Evolutionary conservation across 2,888 invertebrate genomes (phyloP).

Genomic region (Drosophila siamana): DNA sequence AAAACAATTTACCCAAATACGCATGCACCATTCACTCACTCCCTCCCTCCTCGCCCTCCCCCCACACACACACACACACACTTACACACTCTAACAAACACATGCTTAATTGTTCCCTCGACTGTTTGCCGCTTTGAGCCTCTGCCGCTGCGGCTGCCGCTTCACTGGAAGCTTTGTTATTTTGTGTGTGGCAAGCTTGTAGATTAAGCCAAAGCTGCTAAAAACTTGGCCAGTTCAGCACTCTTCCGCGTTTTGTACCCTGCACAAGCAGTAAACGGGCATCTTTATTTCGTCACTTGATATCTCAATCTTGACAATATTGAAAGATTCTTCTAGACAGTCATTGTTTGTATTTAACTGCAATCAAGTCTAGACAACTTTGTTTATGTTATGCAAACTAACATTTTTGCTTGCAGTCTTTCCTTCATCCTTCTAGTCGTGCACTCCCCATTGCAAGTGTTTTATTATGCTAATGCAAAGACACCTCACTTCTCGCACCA

Average conservation of each 20-base stretch:
- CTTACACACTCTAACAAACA: conserved; percentile 19
- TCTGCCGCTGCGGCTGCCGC: conserved; percentile 20
- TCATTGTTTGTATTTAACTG: background rate
- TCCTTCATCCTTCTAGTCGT: conserved; percentile 1
- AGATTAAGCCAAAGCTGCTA: conserved; percentile 73
- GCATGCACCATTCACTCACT: background rate
- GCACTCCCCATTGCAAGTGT: conserved; percentile 13
- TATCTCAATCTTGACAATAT: background rate
- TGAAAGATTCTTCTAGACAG: background rate
- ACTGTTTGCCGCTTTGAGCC: conserved; percentile 48
- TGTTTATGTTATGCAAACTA: conserved; percentile 4
- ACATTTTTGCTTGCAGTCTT: background rate
- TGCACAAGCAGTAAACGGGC: background rate
- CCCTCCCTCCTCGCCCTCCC: no score
- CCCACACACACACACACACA: conserved; percentile 19
- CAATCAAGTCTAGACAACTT: background rate
- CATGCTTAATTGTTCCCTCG: conserved; percentile 72
- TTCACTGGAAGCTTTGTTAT: conserved; percentile 11
- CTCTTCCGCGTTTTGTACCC: conserved; percentile 41
- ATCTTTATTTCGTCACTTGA: background rate
- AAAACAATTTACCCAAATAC: conserved; percentile 80
- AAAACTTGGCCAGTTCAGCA: conserved; percentile 47
- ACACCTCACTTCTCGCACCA: background rate
- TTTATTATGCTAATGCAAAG: conserved; percentile 71
- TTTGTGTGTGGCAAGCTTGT: conserved; percentile 57